A percentile compares a stretch with the other conserved stretches of the same genome.
phyloP scores from a whole-genome alignment of 2,888 invertebrate genomes.

The Catocala sponsa region DNA sequence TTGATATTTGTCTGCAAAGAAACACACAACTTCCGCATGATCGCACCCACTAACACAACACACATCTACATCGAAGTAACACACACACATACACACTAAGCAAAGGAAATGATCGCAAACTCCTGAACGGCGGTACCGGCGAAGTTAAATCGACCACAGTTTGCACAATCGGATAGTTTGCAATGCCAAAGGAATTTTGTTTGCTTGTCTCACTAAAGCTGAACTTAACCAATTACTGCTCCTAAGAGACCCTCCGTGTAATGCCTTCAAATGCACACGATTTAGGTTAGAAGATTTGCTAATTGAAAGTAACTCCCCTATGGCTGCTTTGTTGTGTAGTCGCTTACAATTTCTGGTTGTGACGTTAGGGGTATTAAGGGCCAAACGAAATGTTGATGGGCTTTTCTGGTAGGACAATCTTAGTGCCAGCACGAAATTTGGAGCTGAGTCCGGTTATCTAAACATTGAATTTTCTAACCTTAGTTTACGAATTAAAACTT shows the following conservation, averaged over 20 bases:
- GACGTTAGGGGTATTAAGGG: too few species aligned
- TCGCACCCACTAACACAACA: neutral
- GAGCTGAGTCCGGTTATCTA: too few species aligned
- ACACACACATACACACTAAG: slow-evolving; percentile 2
- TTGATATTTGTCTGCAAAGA: too few species aligned
- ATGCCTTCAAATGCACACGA: neutral
- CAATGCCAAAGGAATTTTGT: slow-evolving; percentile 22
- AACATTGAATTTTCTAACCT: too few species aligned
- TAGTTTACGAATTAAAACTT: too few species aligned
- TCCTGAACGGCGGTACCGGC: slow-evolving; percentile 2
- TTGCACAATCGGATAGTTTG: slow-evolving; percentile 40
- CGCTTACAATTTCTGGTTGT: neutral
- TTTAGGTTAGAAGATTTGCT: neutral
- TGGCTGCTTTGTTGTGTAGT: neutral
- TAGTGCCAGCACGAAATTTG: too few species aligned
- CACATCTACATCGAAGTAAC: neutral
- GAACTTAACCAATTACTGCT: slow-evolving; percentile 36
- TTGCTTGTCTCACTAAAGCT: slow-evolving; percentile 18
- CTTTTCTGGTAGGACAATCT: too few species aligned
- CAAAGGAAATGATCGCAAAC: slow-evolving; percentile 25
- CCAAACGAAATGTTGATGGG: too few species aligned
- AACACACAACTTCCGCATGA: neutral
- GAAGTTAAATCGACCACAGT: slow-evolving; percentile 47
- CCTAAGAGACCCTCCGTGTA: slow-evolving; percentile 5
- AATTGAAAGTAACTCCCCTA: neutral